Conservation (phyloP, 2,113 vertebrate species). For the Tylochromis polylepis region DNA sequence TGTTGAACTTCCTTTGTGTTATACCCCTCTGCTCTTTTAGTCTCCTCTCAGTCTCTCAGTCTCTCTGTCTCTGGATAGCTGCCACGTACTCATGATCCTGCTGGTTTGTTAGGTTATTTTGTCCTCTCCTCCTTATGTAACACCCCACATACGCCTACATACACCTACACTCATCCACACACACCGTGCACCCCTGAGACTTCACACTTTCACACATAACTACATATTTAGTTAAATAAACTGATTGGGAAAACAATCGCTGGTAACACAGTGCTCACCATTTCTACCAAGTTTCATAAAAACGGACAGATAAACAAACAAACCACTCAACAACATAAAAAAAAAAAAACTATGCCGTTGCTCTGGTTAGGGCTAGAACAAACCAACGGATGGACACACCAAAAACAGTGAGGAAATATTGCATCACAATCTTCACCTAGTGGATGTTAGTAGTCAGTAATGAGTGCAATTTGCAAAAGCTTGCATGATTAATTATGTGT, state of each 20-base stretch:
- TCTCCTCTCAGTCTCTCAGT: neutral
- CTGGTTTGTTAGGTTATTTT: neutral
- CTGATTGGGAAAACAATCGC: neutral
- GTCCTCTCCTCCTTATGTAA: neutral
- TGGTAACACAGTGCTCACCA: neutral
- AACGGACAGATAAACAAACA: neutral
- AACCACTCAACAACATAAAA: neutral
- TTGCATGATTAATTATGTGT: neutral
- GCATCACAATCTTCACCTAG: neutral
- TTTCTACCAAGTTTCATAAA: neutral
- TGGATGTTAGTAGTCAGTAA: neutral
- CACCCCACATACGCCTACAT: neutral
- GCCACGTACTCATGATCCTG: neutral
- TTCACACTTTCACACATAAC: neutral
- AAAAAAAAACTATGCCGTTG: neutral
- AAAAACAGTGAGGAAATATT: neutral
- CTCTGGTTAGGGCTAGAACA: neutral
- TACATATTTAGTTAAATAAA: neutral
- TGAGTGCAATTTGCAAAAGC: neutral
- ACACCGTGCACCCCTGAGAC: neutral
- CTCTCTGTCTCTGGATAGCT: neutral
- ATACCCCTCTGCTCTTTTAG: neutral
- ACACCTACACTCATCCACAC: neutral
- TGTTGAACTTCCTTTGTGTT: neutral
- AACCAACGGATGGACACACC: rapidly evolving